Conservation (phyloP, 2,797 vertebrate genomes). For the Chelmon rostratus region DNA sequence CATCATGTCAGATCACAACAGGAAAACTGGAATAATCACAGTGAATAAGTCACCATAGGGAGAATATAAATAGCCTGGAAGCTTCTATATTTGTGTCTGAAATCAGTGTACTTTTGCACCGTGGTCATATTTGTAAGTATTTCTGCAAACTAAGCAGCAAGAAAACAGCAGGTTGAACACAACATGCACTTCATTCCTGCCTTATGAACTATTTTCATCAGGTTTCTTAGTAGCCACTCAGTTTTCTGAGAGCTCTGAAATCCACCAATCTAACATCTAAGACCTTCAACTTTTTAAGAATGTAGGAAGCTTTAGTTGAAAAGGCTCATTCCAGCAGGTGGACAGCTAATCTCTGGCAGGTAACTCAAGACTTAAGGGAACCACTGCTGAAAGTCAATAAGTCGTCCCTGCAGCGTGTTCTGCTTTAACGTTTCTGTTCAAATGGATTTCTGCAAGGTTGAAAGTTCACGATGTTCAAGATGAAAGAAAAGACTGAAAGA, state of each 20-base stretch:
- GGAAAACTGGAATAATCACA: conserved; percentile 4
- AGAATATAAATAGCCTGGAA: background rate
- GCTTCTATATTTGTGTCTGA: background rate
- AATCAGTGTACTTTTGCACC: background rate
- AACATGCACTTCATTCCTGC: conserved; percentile 1
- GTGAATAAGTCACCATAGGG: background rate
- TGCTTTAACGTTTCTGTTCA: conserved; percentile 7
- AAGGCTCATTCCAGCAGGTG: conserved; percentile 30
- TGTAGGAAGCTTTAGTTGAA: conserved; percentile 26
- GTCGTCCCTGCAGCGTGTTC: conserved; percentile 26
- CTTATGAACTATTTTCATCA: background rate
- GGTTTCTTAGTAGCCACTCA: background rate
- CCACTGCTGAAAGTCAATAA: conserved; percentile 19
- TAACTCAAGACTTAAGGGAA: conserved; percentile 24
- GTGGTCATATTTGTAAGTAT: background rate
- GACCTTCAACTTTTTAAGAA: conserved; percentile 21
- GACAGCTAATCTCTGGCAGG: conserved; percentile 41
- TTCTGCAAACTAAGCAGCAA: background rate
- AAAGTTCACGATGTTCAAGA: conserved; percentile 13
- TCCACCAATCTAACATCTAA: conserved; percentile 28
- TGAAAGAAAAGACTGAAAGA: conserved; percentile 5
- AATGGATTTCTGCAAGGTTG: background rate
- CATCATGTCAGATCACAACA: background rate
- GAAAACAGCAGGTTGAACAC: background rate
- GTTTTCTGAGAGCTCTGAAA: conserved; percentile 7